phyloP scores from a whole-genome alignment of 2,888 invertebrate species.

The Chrysomela aeneicollis region DNA sequence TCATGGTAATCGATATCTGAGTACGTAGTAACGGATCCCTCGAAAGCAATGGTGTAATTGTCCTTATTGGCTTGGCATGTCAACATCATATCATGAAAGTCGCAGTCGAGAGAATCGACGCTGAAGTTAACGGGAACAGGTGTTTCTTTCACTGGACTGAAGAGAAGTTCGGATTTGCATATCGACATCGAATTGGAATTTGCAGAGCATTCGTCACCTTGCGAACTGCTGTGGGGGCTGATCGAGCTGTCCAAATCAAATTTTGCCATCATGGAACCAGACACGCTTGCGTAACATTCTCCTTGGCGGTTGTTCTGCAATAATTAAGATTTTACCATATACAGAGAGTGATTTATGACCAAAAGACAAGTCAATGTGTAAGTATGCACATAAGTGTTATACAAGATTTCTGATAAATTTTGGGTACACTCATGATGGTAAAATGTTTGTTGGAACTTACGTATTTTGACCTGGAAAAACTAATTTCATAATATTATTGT shows the following conservation, averaged over 20 bases:
- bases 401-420: no score
- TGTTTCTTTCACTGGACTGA: conserved; percentile 88
- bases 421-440: no score
- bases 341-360: no score
- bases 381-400: no score
- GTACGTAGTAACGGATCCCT: conserved; percentile 85
- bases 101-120: conserved; percentile 91
- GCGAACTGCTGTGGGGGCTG: conserved; percentile 77
- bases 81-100: conserved; percentile 84
- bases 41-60: conserved; percentile 94
- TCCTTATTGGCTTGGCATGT: conserved; percentile 93
- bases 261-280: conserved; percentile 82
- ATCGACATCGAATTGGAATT: conserved; percentile 86
- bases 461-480: no score
- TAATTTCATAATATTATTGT: no score
- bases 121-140: conserved; percentile 81
- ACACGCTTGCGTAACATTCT: conserved; percentile 84
- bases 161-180: conserved; percentile 89
- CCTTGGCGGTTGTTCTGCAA: conserved; percentile 78
- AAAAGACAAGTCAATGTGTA: no score
- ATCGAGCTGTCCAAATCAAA: conserved; percentile 80
- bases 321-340: conserved; percentile 31
- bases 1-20: conserved; percentile 80
- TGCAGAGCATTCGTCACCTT: conserved; percentile 78
- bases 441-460: no score